Conservation (phyloP, 35 echinoderm and acorn worm genomes). For the Diadema setosum region DNA sequence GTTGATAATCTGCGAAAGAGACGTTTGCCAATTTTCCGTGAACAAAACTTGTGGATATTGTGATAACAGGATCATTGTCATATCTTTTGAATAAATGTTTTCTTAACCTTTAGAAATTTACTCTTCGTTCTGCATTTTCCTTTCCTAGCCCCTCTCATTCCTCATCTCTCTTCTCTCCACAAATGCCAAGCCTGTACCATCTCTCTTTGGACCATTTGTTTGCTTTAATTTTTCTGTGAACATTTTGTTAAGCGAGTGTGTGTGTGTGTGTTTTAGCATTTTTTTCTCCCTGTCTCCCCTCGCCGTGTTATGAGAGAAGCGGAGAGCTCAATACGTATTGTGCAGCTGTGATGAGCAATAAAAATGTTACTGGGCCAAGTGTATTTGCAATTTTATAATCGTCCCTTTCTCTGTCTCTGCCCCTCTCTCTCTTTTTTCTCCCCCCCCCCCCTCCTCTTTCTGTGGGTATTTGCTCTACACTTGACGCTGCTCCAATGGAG, state of each 20-base stretch:
- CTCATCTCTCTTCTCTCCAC: too few relatives aligned
- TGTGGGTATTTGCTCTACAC: not conserved
- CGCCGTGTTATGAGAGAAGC: not conserved
- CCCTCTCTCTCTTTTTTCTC: not conserved
- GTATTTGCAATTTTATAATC: slow-evolving; percentile 12
- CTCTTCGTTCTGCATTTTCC: not conserved
- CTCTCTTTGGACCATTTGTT: not conserved
- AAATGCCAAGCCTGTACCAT: not conserved
- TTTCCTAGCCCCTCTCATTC: too few relatives aligned
- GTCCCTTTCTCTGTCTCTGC: too few relatives aligned
- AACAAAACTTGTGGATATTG: too few relatives aligned
- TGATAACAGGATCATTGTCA: not conserved
- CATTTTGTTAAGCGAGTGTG: not conserved
- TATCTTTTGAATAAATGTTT: not conserved
- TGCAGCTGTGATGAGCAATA: not conserved
- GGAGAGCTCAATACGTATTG: not conserved
- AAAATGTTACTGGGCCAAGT: slow-evolving; percentile 1
- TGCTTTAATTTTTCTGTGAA: not conserved
- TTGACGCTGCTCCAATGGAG: not conserved
- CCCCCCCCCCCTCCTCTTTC: not conserved
- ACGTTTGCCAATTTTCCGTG: too few relatives aligned
- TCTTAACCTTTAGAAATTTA: not conserved
- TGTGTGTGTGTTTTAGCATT: not conserved
- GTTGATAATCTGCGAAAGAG: too few relatives aligned
- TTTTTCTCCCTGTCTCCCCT: not conserved